A percentile compares a stretch with the other conserved stretches of the same genome.
Evolutionary conservation across 2,113 vertebrate genomes (phyloP).

Genomic region (Orientallactaga bullata): DNA sequence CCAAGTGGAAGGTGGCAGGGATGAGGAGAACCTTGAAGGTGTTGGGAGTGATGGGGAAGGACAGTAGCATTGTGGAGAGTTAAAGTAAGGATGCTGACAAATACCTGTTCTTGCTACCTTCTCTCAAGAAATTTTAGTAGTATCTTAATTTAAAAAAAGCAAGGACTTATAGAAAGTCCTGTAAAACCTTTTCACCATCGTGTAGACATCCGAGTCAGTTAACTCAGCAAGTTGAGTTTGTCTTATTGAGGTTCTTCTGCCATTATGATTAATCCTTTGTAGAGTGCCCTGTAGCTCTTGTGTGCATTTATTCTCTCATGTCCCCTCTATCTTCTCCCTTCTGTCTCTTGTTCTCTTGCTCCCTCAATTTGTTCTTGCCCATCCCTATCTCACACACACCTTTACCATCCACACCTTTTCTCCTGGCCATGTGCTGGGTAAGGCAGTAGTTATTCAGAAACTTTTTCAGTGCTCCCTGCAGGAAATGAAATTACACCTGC

Average conservation of each 20-base stretch:
- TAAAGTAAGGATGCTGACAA: not conserved
- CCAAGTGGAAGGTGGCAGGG: not conserved
- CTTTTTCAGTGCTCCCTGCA: not conserved
- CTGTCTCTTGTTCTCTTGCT: no score
- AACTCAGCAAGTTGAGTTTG: not conserved
- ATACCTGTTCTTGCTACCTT: not conserved
- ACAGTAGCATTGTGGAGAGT: not conserved
- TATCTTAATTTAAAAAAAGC: not conserved
- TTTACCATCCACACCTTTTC: not conserved
- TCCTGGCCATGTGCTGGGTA: not conserved
- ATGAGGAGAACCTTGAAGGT: not conserved
- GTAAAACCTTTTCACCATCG: not conserved
- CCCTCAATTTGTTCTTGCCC: not conserved
- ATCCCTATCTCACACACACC: accelerated
- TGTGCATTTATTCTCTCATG: no score
- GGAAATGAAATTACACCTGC: not conserved
- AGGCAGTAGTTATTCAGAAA: no score
- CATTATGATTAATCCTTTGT: not conserved
- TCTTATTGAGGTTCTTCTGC: not conserved
- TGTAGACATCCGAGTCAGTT: not conserved
- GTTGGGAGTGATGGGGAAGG: not conserved
- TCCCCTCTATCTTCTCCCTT: not conserved
- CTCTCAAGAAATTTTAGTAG: not conserved
- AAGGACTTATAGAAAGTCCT: not conserved
- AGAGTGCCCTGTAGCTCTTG: no score